Evolutionary conservation across 2,797 vertebrate species (phyloP), one percentile per base, ranked within the genome.

Genomic region (Pyrrhura leucotis): DNA sequence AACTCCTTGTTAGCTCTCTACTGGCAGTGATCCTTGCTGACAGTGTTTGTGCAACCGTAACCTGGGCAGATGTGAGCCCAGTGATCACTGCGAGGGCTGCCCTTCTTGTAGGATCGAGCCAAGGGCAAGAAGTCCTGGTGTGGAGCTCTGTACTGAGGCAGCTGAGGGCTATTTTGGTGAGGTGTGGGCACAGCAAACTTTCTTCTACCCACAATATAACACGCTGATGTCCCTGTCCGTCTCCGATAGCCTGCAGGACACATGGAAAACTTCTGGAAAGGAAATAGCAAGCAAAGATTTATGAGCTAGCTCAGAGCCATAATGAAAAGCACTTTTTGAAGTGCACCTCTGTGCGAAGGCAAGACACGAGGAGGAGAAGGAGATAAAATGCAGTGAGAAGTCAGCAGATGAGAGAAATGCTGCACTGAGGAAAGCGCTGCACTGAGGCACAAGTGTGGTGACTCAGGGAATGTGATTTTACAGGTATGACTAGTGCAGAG

Each of bases 221-320:
- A 0, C 0, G 0, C 13, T 47, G 61, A 2, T 87, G 59, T n/a
- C 87, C 25, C 42, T 56, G 53, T 51, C 45, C 16, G 8, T 53
- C 31, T 75, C 45, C 40, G 48, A 48, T 33, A 68, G 62, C 44
- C 80, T 84, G 56, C 33, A 66, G 72, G 29, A 33, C 8, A 9
- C 12, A 3, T 3, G 23, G 13, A 72, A 90, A 87, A 29, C 74
- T 56, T 48, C 12, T 75, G 54, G 61, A 47, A 78, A 82, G 23
- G 50, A 50, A 73, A 26, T 11, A 22, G 12, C 18, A 44, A 78
- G 59, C 7, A 16, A 73, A 59, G 31, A 69, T 42, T 4, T 23
- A 28, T 22, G 58, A 17, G 48, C 44, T 54, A 37, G 37, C 71
- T 87, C 45, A 61, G 45, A 86, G 76, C 51, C 5, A 4, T 14